Evolutionary conservation across 2,797 vertebrate genomes (phyloP).

Genomic region (Hoplostethus mediterraneus): DNA sequence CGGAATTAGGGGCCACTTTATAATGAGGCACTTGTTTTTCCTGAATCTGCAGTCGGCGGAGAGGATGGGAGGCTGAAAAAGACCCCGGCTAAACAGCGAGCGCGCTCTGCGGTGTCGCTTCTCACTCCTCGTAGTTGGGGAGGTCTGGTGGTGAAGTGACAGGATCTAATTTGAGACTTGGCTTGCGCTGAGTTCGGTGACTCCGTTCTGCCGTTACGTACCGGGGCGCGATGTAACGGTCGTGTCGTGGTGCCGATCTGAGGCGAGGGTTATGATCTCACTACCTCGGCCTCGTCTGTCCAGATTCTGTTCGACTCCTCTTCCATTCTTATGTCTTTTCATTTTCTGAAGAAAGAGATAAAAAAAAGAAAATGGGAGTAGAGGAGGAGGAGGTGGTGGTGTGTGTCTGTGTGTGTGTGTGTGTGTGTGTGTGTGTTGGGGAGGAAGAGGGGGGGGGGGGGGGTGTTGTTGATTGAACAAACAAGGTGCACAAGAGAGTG

Average conservation of each 20-base stretch:
- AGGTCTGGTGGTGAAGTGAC: slow-evolving; percentile 22
- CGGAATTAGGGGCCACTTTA: slow-evolving; percentile 71
- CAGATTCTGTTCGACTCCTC: slow-evolving; percentile 37
- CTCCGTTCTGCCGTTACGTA: slow-evolving; percentile 16
- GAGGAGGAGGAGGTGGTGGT: slow-evolving; percentile 14
- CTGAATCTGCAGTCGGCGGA: slow-evolving; percentile 36
- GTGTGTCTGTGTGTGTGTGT: background rate
- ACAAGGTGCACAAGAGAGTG: slow-evolving; percentile 83
- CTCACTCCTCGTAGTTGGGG: slow-evolving; percentile 1
- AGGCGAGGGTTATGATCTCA: slow-evolving; percentile 48
- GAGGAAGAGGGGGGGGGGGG: slow-evolving; percentile 25
- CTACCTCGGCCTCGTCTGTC: slow-evolving; percentile 41
- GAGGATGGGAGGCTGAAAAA: slow-evolving; percentile 19
- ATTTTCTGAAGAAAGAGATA: slow-evolving; percentile 16
- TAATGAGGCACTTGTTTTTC: slow-evolving; percentile 66
- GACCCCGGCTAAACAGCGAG: slow-evolving; percentile 1
- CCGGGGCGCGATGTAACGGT: background rate
- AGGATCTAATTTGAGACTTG: slow-evolving; percentile 22
- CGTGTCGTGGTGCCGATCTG: background rate
- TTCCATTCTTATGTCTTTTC: slow-evolving; percentile 50
- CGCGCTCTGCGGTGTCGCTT: background rate
- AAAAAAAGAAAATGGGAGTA: slow-evolving; percentile 33
- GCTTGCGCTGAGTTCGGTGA: background rate
- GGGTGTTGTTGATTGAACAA: slow-evolving; percentile 79
- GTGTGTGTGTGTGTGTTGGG: background rate